Conservation (phyloP, 2,797 vertebrate genomes). For the Clarias fuscus region DNA sequence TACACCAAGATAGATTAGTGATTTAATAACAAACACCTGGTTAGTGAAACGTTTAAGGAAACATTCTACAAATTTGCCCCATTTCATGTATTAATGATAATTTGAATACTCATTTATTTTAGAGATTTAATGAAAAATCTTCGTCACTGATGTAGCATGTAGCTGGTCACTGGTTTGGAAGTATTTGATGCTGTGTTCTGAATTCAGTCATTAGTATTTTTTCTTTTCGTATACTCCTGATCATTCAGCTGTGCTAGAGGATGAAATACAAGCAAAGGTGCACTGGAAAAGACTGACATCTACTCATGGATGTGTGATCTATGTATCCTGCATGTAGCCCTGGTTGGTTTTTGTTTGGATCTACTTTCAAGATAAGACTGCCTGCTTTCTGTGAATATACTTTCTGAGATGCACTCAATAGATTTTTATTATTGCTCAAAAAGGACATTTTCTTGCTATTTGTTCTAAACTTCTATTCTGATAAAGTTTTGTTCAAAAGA, state of each 20-base stretch:
- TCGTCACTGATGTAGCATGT: slow-evolving; percentile 44
- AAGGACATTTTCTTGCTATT: not conserved
- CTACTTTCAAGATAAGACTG: not conserved
- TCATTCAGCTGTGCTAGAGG: not conserved
- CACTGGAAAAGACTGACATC: not conserved
- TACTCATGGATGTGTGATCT: not conserved
- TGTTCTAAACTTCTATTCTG: not conserved
- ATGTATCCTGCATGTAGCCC: slow-evolving; percentile 2
- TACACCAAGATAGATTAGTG: not conserved
- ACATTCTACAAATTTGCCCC: not conserved
- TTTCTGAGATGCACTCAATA: slow-evolving; percentile 29
- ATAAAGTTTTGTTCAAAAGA: not conserved
- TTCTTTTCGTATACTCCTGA: not conserved
- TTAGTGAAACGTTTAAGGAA: not conserved
- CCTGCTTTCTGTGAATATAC: slow-evolving; percentile 4
- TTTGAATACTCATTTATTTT: not conserved
- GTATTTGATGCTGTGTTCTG: slow-evolving; percentile 15
- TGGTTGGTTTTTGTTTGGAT: slow-evolving; percentile 7
- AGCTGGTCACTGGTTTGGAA: slow-evolving; percentile 40
- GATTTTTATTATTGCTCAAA: slow-evolving; percentile 22
- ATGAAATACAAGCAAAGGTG: slow-evolving; percentile 1
- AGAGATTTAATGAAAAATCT: slow-evolving; percentile 16
- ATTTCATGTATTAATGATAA: not conserved
- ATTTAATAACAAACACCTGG: not conserved
- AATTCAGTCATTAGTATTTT: not conserved